phyloP scores from a whole-genome alignment of 2,888 invertebrate species.

The Blastobasis lacticolella region DNA sequence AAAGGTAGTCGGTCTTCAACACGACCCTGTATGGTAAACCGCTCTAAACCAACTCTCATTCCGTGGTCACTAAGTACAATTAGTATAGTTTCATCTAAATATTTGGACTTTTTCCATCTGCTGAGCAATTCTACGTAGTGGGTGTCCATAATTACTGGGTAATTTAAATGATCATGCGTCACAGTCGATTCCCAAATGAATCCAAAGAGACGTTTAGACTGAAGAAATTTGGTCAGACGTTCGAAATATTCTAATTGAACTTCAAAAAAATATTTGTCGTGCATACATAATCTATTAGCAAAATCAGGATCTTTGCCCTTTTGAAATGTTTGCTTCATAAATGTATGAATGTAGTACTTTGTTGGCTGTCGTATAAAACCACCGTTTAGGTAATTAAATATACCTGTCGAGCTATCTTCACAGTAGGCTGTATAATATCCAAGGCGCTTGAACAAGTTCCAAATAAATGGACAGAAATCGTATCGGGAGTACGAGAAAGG shows the following conservation, averaged over 20 bases:
- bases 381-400: conserved; percentile 1
- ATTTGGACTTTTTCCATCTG: conserved; percentile 47
- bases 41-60: conserved; percentile 83
- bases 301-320: conserved; percentile 27
- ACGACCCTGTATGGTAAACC: conserved; percentile 83
- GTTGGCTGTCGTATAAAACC: conserved; percentile 79
- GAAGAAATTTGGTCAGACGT: too few relatives aligned
- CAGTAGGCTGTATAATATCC: conserved; percentile 83
- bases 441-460: conserved; percentile 79
- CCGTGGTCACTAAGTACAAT: conserved; percentile 90
- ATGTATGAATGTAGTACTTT: conserved; percentile 84
- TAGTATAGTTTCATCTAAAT: conserved; percentile 76
- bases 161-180: conserved; percentile 85
- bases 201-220: conserved; percentile 67
- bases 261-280: conserved; percentile 75
- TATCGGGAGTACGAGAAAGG: conserved; percentile 66
- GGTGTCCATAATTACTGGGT: conserved; percentile 79
- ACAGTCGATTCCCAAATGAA: conserved; percentile 85
- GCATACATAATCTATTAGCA: conserved; percentile 68
- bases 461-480: conserved; percentile 84
- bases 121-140: conserved; percentile 70
- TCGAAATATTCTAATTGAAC: conserved; percentile 76
- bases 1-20: conserved; percentile 89
- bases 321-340: conserved; percentile 76
- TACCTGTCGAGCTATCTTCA: conserved; percentile 78